These are phyloP conservation scores for Nysson spinosus DNA, from an alignment of 2,888 invertebrate genomes.

Conservation along the genomic window DNA sequence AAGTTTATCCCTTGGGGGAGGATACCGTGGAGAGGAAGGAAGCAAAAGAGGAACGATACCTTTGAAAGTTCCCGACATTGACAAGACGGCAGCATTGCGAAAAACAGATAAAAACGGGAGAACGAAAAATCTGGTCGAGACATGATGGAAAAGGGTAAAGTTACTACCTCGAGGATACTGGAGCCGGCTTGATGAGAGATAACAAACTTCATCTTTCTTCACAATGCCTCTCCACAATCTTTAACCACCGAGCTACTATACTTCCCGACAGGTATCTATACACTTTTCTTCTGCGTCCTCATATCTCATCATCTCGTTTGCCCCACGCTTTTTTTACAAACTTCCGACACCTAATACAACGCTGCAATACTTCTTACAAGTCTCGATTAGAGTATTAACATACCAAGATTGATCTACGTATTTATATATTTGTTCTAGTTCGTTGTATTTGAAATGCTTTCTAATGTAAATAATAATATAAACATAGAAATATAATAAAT, in stretches of 20 bases:
- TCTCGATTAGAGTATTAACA: too few relatives aligned
- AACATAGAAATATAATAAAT: too few relatives aligned
- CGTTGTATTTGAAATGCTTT: too few relatives aligned
- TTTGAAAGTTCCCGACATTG: slow-evolving; percentile 58
- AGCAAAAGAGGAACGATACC: slow-evolving; percentile 25
- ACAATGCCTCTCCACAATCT: slow-evolving; percentile 11
- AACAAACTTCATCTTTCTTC: slow-evolving; percentile 63
- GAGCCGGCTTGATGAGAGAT: slow-evolving; percentile 60
- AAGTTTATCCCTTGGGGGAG: slow-evolving; percentile 31
- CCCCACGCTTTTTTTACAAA: slow-evolving; percentile 24
- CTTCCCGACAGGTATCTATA: slow-evolving; percentile 20
- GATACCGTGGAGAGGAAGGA: slow-evolving; percentile 5
- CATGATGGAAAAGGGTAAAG: slow-evolving; percentile 40
- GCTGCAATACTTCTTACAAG: too few relatives aligned
- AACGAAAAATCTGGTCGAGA: slow-evolving; percentile 49
- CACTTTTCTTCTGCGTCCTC: too few relatives aligned
- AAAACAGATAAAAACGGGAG: slow-evolving; percentile 54
- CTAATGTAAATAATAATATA: too few relatives aligned
- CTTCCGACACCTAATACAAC: too few relatives aligned
- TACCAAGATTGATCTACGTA: too few relatives aligned
- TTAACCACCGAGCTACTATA: slow-evolving; percentile 11
- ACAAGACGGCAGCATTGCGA: slow-evolving; percentile 53
- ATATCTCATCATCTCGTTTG: slow-evolving; percentile 20
- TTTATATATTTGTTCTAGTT: too few relatives aligned
- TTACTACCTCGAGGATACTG: slow-evolving; percentile 34